Conservation (phyloP, 2,888 invertebrate genomes). For the Caradrina kadenii region DNA sequence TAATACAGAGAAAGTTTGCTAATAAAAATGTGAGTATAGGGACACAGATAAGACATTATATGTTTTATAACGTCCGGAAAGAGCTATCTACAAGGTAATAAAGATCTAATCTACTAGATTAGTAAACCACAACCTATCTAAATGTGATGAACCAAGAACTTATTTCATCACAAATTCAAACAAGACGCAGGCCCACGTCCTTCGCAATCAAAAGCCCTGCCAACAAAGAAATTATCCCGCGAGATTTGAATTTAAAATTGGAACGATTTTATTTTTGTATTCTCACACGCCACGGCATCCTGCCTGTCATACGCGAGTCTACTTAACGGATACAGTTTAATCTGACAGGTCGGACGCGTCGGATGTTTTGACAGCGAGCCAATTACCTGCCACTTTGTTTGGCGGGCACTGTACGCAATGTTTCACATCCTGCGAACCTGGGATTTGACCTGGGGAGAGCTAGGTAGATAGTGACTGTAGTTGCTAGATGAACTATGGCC, state of each 20-base stretch:
- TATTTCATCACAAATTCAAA: neutral
- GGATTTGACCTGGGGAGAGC: conserved; percentile 41
- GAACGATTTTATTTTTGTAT: conserved; percentile 66
- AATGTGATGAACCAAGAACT: neutral
- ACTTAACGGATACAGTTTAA: conserved; percentile 86
- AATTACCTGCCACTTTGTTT: conserved; percentile 86
- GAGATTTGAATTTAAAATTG: conserved; percentile 54
- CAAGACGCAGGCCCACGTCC: neutral
- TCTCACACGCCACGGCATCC: conserved; percentile 64
- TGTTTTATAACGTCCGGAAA: too few species aligned
- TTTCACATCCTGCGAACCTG: conserved; percentile 80
- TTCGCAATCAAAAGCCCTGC: conserved; percentile 16
- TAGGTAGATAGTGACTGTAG: neutral
- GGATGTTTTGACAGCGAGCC: conserved; percentile 88
- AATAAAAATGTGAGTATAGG: conserved; percentile 27
- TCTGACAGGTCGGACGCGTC: conserved; percentile 81
- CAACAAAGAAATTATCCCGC: conserved; percentile 40
- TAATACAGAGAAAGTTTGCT: conserved; percentile 17
- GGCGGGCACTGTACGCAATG: conserved; percentile 72
- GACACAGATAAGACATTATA: neutral
- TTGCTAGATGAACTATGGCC: conserved; percentile 2
- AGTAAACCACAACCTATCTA: neutral
- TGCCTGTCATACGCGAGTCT: conserved; percentile 70
- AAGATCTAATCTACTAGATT: neutral
- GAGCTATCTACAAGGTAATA: too few species aligned